Conservation (phyloP, 2,113 vertebrate species). For the Miniopterus natalensis region DNA sequence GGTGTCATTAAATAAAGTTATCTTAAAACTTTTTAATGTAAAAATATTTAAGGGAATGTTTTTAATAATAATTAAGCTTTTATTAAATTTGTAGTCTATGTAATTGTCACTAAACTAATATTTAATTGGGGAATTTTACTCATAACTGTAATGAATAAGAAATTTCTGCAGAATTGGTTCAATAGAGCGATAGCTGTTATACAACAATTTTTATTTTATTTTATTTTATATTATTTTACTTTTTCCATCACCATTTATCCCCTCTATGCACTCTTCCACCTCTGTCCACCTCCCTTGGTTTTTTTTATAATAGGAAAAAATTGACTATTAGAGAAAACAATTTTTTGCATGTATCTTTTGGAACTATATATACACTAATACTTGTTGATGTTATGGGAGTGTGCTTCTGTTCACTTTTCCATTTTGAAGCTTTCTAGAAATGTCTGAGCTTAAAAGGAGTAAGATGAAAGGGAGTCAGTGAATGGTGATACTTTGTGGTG, state of each 20-base stretch:
- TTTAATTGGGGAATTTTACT: conserved; percentile 41
- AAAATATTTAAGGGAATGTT: conserved; percentile 30
- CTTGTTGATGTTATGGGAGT: background rate
- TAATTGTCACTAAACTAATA: conserved; percentile 19
- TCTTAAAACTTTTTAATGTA: conserved; percentile 40
- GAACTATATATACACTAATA: background rate
- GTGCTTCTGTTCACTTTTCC: conserved; percentile 1
- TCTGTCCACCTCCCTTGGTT: background rate
- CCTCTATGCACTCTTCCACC: too few relatives aligned
- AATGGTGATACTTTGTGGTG: background rate
- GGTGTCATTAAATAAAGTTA: background rate
- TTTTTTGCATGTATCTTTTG: background rate
- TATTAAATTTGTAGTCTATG: background rate
- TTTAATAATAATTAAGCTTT: conserved; percentile 47
- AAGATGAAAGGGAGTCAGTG: background rate
- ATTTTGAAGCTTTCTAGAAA: conserved; percentile 49
- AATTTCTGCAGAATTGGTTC: background rate
- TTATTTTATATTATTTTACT: too few relatives aligned
- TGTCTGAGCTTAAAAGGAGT: background rate
- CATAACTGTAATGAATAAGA: background rate
- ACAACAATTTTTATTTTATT: background rate
- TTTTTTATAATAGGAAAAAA: background rate
- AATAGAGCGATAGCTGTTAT: background rate
- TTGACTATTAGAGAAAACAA: background rate
- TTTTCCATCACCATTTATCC: too few relatives aligned